Base-by-base conservation (phyloP, 2,113 vertebrate species). In the Cheirogaleus medius region DNA sequence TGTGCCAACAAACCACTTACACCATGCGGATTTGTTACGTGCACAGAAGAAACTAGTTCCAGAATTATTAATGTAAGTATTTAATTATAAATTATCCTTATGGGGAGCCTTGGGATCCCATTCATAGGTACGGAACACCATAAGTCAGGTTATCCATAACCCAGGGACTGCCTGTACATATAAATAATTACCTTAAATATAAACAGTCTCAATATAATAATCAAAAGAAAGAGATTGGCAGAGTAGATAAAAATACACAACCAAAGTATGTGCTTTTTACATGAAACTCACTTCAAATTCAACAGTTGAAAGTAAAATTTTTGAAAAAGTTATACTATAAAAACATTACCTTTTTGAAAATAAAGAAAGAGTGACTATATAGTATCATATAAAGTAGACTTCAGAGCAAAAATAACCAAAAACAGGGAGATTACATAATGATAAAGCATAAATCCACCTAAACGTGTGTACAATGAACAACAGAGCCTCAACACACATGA, bases 281-380 rank as follows among this genome's bases (percentile, higher is more conserved):
- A 85, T 80, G 37, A 89, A 94, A 78, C 37, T 73, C 23, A 94
- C 14, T 77, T 92, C 14, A 69, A 39, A 64, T 39, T 90, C 34
- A 94, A 44, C 39, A 76, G 20, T 73, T 78, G 23, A 91, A 89
- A 74, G 66, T 74, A 93, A 95, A 91, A 86, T 60, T 25, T 29
- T 32, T 82, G 58, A 76, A 39, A 89, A 91, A 63, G 85, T 20
- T 54, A 54, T 12, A 74, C 20, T 54, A 54, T 18, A 83, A 4
- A 88, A 82, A 82, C 44, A 58, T 34, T 77, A 60, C 7, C 23
- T 87, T 81, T 91, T 68, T 10, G n/a, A 85, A 71, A 91, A 56
- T 56, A 56, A 56, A 56, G 54, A 73, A 42, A 49, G 42, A 60
- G 58, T 52, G 42, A 87, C 54, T 56, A 56, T 56, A 56, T 56